A percentile compares a stretch with the other conserved stretches of the same genome.
phyloP scores from a whole-genome alignment of 30 jellyfish, hydroid and myxozoan genomes.

The Sanderia malayensis region DNA sequence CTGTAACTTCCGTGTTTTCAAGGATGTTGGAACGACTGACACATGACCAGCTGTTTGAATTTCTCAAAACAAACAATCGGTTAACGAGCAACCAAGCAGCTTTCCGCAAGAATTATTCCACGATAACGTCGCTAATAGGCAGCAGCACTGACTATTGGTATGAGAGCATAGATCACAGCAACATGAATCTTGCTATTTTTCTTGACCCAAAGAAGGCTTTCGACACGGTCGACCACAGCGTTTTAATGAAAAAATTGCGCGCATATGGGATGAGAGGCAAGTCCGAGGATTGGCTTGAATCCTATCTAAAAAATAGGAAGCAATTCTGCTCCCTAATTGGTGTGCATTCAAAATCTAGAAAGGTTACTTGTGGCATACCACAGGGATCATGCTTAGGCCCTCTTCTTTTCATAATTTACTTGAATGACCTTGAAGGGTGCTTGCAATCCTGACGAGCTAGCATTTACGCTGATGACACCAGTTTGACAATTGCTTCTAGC shows the following conservation, averaged over 20 bases:
- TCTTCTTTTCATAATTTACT: slow-evolving; percentile 40
- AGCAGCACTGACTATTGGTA: slow-evolving; percentile 34
- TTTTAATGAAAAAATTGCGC: slow-evolving; percentile 13
- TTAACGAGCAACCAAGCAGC: slow-evolving; percentile 36
- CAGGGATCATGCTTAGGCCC: slow-evolving; percentile 57
- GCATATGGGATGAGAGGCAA: slow-evolving; percentile 1
- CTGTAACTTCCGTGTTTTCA: slow-evolving; percentile 48
- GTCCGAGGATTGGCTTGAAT: slow-evolving; percentile 26
- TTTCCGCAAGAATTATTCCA: slow-evolving; percentile 32
- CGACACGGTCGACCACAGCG: slow-evolving; percentile 31
- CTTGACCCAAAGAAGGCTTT: slow-evolving; percentile 46
- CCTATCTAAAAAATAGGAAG: slow-evolving; percentile 29
- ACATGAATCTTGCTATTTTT: slow-evolving; percentile 13
- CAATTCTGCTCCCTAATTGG: slow-evolving; percentile 40
- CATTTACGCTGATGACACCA: slow-evolving; percentile 52
- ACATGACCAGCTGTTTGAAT: slow-evolving; percentile 45
- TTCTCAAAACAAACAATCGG: slow-evolving; percentile 26
- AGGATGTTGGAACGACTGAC: slow-evolving; percentile 31
- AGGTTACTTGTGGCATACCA: slow-evolving; percentile 53
- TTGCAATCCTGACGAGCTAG: slow-evolving; percentile 33
- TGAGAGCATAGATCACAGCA: slow-evolving; percentile 31
- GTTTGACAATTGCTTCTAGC: slow-evolving; percentile 22
- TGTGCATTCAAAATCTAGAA: slow-evolving; percentile 33
- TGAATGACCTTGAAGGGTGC: slow-evolving; percentile 42
- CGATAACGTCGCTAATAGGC: slow-evolving; percentile 39